Percentiles rank a stretch among this genome's conserved stretches.
These are phyloP conservation scores for Coregonus ussuriensis DNA, from an alignment of 2,797 vertebrate genomes.

Conservation along the genomic window DNA sequence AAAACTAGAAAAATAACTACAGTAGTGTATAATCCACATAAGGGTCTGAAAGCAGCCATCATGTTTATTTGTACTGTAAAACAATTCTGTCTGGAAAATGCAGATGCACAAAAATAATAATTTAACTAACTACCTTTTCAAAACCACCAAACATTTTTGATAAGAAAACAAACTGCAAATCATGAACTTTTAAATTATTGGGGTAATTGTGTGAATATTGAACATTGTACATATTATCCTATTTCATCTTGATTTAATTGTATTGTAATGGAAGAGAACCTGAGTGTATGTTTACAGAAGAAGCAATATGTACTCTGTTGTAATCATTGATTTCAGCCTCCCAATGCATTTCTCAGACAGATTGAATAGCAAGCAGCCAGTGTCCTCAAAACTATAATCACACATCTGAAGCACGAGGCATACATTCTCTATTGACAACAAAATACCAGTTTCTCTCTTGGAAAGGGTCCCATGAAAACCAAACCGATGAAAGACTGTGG, in stretches of 20 bases:
- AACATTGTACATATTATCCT: background rate
- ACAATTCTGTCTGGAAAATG: background rate
- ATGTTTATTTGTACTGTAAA: background rate
- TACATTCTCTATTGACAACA: background rate
- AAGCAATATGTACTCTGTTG: background rate
- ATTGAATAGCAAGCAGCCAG: slow-evolving; percentile 52
- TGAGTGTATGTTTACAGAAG: background rate
- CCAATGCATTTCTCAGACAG: background rate
- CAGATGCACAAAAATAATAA: slow-evolving; percentile 4
- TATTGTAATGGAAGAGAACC: background rate
- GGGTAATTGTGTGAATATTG: background rate
- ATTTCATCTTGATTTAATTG: background rate
- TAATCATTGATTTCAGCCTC: background rate
- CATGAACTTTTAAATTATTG: background rate
- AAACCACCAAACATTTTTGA: slow-evolving; percentile 14
- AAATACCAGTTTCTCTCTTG: slow-evolving; percentile 25
- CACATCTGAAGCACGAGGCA: background rate
- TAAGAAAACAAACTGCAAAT: background rate
- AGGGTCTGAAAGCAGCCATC: background rate
- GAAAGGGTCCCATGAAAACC: slow-evolving; percentile 62
- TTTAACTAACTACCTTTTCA: slow-evolving; percentile 21
- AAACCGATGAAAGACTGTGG: slow-evolving; percentile 70
- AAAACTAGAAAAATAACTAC: background rate
- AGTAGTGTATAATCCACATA: background rate
- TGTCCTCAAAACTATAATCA: slow-evolving; percentile 41